Conservation (phyloP, 2,113 vertebrate species). For the Anguilla japonica region DNA sequence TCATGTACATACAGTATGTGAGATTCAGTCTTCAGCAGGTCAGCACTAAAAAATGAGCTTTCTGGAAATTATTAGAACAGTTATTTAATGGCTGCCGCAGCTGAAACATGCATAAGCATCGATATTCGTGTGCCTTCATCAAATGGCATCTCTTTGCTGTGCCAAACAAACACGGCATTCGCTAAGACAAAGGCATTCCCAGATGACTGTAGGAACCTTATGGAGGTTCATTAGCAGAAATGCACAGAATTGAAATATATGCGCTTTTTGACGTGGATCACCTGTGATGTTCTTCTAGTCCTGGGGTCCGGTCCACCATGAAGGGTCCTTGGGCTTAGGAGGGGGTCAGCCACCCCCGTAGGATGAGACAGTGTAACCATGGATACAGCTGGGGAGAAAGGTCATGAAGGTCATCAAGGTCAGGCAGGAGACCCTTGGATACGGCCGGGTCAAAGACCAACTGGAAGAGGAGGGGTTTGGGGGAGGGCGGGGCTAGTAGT, state of each 20-base stretch:
- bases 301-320: neutral
- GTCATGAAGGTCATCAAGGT: neutral
- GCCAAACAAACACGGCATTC: neutral
- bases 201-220: neutral
- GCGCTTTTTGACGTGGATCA: neutral
- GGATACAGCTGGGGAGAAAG: neutral
- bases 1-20: too few relatives aligned
- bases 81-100: neutral
- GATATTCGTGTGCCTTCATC: neutral
- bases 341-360: neutral
- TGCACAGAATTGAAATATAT: neutral
- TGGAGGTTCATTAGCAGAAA: neutral
- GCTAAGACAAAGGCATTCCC: neutral
- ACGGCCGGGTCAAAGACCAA: neutral
- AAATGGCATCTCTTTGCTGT: neutral
- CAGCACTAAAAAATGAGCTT: neutral
- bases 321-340: neutral
- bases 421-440: neutral
- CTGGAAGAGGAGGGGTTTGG: neutral
- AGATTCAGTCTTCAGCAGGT: neutral
- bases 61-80: neutral
- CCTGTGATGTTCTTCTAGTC: neutral
- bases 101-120: neutral
- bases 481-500: too few relatives aligned
- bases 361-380: neutral